Evolutionary conservation across 2,888 invertebrate genomes (phyloP), one percentile per base, ranked within the genome.

Genomic region (Conistra vaccinii): DNA sequence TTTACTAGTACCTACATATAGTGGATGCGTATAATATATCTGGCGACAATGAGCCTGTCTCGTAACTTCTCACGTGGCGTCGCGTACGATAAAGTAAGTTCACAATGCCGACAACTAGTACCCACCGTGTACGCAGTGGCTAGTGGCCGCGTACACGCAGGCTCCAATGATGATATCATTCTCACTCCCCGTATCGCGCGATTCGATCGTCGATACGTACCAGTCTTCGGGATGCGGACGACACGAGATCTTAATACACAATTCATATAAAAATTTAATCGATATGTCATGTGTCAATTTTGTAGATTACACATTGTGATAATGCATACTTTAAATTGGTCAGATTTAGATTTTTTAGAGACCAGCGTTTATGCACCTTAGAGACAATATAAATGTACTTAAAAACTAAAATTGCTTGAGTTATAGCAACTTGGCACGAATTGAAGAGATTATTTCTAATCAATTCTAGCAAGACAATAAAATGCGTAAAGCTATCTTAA

Each of bases 271-370:
- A 76, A 92, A 93, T 26, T 90, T 90, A 91, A 92, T 90, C 90
- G 88, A 93, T 91, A 91, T 92, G 94, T 93, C 94, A 93, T 89
- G 84, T 88, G 93, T 94, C 94, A 92, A 90, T 91, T 88, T 87
- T 76, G 53, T 87, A 90, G 94, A 94, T 94, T 91, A 91, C 79
- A 89, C 83, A 76, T 86, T 87, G 76, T 76, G 90, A 89, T 90
- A 86, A 86, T 77, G 86, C 83, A 85, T 79, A 79, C 75, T 81
- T 82, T 67, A 67, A 73, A 87, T 87, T 76, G 60, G 70, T 78
- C 69, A 73, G 77, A 75, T 76, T 78, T 42, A 0, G 35, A 3
- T 45, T 69, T 75, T 69, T 66, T 58, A 20, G 2, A 35, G 3
- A 23, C 29, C 5, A 23, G 45, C 7, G 32, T 57, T 26, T 53